Conservation (phyloP, 2,888 invertebrate species). For the Dryobotodes eremita region DNA sequence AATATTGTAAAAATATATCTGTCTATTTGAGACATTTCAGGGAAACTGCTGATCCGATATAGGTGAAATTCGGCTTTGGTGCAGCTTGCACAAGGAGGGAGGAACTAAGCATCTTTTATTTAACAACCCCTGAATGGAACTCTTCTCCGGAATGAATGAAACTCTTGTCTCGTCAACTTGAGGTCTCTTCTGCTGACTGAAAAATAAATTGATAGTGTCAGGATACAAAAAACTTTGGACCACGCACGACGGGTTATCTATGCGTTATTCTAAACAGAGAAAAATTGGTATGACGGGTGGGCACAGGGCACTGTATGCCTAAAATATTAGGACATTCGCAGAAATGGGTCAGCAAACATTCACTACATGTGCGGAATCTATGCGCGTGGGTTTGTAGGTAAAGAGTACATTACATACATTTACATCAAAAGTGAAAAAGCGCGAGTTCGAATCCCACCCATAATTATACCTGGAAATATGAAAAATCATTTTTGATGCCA, state of each 20-base stretch:
- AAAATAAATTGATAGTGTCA: background rate
- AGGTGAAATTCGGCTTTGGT: background rate
- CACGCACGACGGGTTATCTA: background rate
- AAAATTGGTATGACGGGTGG: constrained; percentile 8
- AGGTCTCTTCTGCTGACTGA: background rate
- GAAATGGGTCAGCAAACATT: constrained; percentile 39
- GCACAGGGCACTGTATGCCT: constrained; percentile 24
- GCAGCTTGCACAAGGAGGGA: background rate
- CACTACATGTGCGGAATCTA: constrained; percentile 36
- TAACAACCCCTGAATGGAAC: background rate
- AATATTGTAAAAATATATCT: background rate
- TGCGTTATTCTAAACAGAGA: background rate
- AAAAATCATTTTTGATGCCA: background rate
- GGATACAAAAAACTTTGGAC: background rate
- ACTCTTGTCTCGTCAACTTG: background rate
- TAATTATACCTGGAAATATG: background rate
- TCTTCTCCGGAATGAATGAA: background rate
- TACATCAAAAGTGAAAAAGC: background rate
- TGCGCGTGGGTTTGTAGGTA: background rate
- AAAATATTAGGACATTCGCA: constrained; percentile 37
- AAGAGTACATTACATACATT: background rate
- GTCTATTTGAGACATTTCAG: background rate
- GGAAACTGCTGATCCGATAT: background rate
- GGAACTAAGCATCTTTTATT: background rate
- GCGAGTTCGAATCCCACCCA: background rate